Percentiles rank a stretch among this genome's conserved stretches.
phyloP scores from a whole-genome alignment of 1,140 invertebrate species.

The Drosophila repleta region DNA sequence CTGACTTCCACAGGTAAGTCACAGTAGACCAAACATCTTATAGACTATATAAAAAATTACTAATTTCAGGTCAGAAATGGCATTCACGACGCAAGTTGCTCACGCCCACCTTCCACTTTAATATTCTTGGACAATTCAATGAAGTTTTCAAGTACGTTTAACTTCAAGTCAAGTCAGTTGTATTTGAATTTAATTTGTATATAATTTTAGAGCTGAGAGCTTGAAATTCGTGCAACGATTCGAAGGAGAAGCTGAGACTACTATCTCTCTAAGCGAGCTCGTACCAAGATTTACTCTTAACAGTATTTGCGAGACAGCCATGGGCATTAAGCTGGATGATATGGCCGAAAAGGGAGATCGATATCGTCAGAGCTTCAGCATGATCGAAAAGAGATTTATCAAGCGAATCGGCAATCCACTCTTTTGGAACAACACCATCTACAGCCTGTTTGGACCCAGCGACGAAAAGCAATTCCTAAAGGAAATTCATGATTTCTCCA shows the following conservation, averaged over 20 bases:
- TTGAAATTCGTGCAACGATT: constrained; percentile 70
- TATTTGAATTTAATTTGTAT: background rate
- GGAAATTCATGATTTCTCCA: constrained; percentile 68
- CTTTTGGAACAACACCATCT: constrained; percentile 52
- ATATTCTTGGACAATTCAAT: constrained; percentile 91
- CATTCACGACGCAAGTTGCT: constrained; percentile 90
- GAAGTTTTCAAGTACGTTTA: constrained; percentile 87
- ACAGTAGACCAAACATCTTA: background rate
- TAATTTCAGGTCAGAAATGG: constrained; percentile 88
- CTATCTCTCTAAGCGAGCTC: constrained; percentile 50
- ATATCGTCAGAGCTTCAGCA: constrained; percentile 68
- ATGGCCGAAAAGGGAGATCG: constrained; percentile 67
- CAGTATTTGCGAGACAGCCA: constrained; percentile 92
- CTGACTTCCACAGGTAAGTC: constrained; percentile 86
- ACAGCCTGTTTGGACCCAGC: constrained; percentile 52
- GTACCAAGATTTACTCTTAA: constrained; percentile 90
- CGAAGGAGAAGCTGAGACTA: constrained; percentile 28
- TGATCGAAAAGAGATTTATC: constrained; percentile 69
- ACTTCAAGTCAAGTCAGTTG: background rate
- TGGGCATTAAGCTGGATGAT: constrained; percentile 87
- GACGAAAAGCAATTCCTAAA: constrained; percentile 46
- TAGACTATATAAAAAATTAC: background rate
- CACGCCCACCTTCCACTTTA: constrained; percentile 95
- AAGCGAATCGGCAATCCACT: constrained; percentile 63
- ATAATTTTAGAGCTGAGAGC: constrained; percentile 77